phyloP scores from a whole-genome alignment of 2,888 invertebrate species.

The Apoda limacodes region DNA sequence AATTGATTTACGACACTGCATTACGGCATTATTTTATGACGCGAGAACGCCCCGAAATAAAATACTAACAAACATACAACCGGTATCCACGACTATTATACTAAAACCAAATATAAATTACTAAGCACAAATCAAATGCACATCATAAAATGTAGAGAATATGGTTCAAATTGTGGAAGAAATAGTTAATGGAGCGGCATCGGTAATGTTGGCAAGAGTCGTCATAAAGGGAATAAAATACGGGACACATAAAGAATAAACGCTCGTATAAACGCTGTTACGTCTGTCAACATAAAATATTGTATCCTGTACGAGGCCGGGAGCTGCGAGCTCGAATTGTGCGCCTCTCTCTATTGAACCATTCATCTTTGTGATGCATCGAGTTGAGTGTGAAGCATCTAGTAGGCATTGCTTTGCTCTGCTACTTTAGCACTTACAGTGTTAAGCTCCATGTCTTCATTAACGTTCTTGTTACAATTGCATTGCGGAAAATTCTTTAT shows the following conservation, averaged over 20 bases:
- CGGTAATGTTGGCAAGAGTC: conserved; percentile 36
- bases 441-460: not conserved
- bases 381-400: not conserved
- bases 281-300: conserved; percentile 70
- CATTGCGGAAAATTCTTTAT: no score
- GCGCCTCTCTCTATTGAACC: conserved; percentile 54
- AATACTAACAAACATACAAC: conserved; percentile 68
- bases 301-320: conserved; percentile 57
- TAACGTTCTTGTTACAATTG: no score
- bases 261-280: conserved; percentile 67
- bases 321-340: conserved; percentile 56
- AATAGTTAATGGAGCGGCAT: conserved; percentile 16
- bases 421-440: not conserved
- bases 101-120: conserved; percentile 28
- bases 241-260: conserved; percentile 67
- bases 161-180: conserved; percentile 25
- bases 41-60: conserved; percentile 67
- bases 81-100: conserved; percentile 67
- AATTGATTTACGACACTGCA: conserved; percentile 65
- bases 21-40: conserved; percentile 68
- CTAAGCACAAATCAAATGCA: conserved; percentile 11
- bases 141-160: conserved; percentile 18
- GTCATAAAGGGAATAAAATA: conserved; percentile 71
- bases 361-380: conserved; percentile 50
- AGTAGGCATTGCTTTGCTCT: not conserved